Evolutionary conservation across 2,113 vertebrate genomes (phyloP).

Genomic region (Sus scrofa): DNA sequence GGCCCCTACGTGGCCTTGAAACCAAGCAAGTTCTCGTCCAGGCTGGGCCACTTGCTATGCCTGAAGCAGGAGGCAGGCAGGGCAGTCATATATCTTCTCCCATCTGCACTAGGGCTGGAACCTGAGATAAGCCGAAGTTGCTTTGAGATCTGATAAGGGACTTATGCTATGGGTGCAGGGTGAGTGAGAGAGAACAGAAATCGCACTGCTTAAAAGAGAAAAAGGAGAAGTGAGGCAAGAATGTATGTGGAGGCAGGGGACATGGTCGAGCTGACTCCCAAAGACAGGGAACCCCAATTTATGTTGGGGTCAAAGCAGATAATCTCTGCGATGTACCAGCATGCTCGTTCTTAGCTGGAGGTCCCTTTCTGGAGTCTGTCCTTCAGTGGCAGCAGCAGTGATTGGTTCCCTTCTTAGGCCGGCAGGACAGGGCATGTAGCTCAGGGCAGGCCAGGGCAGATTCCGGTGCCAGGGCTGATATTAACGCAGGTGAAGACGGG

Average conservation of each 20-base stretch:
- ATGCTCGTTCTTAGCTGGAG: background rate
- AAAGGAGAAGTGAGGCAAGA: background rate
- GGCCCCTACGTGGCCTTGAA: background rate
- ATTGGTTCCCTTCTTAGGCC: conserved; percentile 32
- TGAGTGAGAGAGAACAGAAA: conserved; percentile 4
- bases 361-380: conserved; percentile 52
- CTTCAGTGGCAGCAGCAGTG: background rate
- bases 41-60: background rate
- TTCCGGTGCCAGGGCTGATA: conserved; percentile 43
- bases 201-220: conserved; percentile 9
- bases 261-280: background rate
- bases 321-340: background rate
- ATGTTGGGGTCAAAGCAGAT: background rate
- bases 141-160: conserved; percentile 10
- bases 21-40: conserved; percentile 1
- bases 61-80: background rate
- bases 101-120: background rate
- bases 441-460: conserved; percentile 34
- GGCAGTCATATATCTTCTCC: background rate
- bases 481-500: background rate
- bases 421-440: conserved; percentile 10
- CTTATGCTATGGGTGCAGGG: conserved; percentile 3
- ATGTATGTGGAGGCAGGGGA: background rate
- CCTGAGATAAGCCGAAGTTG: background rate
- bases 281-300: background rate